Conservation (phyloP, 2,888 invertebrate genomes). For the Muscina levida region DNA sequence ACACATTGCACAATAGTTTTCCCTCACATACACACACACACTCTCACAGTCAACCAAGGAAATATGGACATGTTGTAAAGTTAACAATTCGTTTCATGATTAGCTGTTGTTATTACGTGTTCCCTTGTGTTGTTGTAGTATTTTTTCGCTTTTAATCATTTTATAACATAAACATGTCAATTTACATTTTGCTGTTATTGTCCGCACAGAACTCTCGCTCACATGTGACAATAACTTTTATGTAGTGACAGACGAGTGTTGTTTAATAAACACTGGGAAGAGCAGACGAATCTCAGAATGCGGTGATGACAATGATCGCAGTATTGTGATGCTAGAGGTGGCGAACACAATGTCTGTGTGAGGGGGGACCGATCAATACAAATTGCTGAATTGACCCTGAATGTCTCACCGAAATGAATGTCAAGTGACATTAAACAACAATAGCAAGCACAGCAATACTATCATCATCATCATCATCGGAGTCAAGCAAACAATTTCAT, state of each 20-base stretch:
- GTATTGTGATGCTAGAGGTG: too few species aligned
- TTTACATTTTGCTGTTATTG: constrained; percentile 48
- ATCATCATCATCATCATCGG: constrained; percentile 24
- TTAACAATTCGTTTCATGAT: neutral
- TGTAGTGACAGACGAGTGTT: constrained; percentile 19
- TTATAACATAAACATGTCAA: constrained; percentile 67
- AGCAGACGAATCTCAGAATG: neutral
- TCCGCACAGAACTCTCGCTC: neutral
- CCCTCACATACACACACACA: constrained; percentile 28
- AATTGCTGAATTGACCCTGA: constrained; percentile 75
- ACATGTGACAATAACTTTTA: constrained; percentile 54
- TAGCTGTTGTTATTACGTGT: neutral
- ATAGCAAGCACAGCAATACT: constrained; percentile 44
- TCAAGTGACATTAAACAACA: constrained; percentile 63
- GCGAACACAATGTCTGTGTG: constrained; percentile 6
- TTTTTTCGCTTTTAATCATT: constrained; percentile 56
- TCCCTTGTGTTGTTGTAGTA: neutral
- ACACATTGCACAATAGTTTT: constrained; percentile 1
- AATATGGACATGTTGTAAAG: constrained; percentile 22
- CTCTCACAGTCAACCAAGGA: neutral
- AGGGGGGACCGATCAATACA: constrained; percentile 69
- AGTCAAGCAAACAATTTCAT: constrained; percentile 47
- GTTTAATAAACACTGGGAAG: constrained; percentile 19
- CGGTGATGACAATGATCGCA: constrained; percentile 11
- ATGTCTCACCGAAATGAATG: constrained; percentile 66